Base-by-base conservation (phyloP, 1,140 invertebrate species). In the Hylaeus volcanicus region DNA sequence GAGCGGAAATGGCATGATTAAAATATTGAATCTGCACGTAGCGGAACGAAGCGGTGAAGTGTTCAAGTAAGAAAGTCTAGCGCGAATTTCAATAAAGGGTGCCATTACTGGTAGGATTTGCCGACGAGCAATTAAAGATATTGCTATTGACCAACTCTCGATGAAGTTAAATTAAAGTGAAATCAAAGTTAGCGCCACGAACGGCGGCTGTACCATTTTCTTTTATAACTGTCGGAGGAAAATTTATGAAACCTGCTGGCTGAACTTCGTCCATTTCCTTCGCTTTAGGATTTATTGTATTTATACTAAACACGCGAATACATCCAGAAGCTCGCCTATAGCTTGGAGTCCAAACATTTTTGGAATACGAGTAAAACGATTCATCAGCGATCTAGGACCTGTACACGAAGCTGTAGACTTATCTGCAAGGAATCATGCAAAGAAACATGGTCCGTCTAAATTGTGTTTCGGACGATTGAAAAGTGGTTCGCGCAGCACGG, bases 161-260 rank as follows among this genome's bases (percentile, higher is more conserved):
- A 88, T 88, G 84, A 88, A 88, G 86, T 88, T 88, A 88, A 88
- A 88, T 88, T 88, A 88, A 88, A 88, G 86, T 79, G 71, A 79
- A 88, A 88, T 88, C 86, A 86, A 84, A 88, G 84, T 79, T 82
- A 60, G 76, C 43, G 48, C 69, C 45, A 45, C 60, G 58, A 26
- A 39, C 65, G 53, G 55, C 14, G 72, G 12, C 37, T 75, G 58
- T 26, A 41, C 41, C n/a, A 68, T 85, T 86, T 87, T 75, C 74
- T 74, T 53, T 60, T 56, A 39, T 55, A 76, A 55, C 41, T 43
- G 43, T 26, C 5, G 39, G 37, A 6, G 37, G 26, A 74, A 53
- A 41, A 53, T 63, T 15, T 41, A n/a, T n/a, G n/a, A 53, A 12
- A 1, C 15, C 5, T 48, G 15, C 15, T 5, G 2, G 12, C 5